These are phyloP conservation scores for Camptogramma bilineatum DNA, from an alignment of 2,888 invertebrate genomes.

Conservation along the genomic window DNA sequence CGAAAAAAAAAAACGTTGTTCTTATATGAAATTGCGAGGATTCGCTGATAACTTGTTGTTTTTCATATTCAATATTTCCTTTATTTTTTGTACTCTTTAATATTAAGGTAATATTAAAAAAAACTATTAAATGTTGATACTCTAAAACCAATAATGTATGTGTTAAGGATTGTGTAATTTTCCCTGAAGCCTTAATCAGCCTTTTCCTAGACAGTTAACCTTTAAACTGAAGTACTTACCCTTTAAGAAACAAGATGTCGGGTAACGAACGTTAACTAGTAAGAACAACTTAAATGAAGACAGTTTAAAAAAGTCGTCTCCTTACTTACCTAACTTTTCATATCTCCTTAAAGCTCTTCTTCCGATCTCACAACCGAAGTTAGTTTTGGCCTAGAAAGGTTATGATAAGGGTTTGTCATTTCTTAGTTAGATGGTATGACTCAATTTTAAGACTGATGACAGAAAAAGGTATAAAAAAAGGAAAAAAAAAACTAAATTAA, in stretches of 20 bases:
- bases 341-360: conserved; percentile 61
- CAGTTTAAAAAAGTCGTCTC: conserved; percentile 60
- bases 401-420: conserved; percentile 80
- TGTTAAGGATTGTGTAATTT: conserved; percentile 82
- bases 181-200: conserved; percentile 83
- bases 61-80: conserved; percentile 85
- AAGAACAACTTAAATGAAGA: conserved; percentile 46
- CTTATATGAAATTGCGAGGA: conserved; percentile 82
- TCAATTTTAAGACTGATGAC: conserved; percentile 86
- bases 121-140: conserved; percentile 85
- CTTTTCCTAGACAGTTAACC: conserved; percentile 79
- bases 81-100: conserved; percentile 86
- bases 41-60: conserved; percentile 84
- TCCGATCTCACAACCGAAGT: conserved; percentile 59
- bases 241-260: conserved; percentile 53
- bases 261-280: conserved; percentile 48
- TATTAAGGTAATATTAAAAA: conserved; percentile 81
- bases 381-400: conserved; percentile 79
- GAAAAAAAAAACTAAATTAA: conserved; percentile 61
- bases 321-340: conserved; percentile 54
- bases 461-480: conserved; percentile 68
- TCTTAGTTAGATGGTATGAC: conserved; percentile 84
- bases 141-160: conserved; percentile 82
- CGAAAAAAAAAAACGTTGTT: conserved; percentile 82
- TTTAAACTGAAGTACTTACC: conserved; percentile 50